Evolutionary conservation across 37 sponge, comb jelly and placozoan genomes (phyloP).

Genomic region (Theonella swinhoei): DNA sequence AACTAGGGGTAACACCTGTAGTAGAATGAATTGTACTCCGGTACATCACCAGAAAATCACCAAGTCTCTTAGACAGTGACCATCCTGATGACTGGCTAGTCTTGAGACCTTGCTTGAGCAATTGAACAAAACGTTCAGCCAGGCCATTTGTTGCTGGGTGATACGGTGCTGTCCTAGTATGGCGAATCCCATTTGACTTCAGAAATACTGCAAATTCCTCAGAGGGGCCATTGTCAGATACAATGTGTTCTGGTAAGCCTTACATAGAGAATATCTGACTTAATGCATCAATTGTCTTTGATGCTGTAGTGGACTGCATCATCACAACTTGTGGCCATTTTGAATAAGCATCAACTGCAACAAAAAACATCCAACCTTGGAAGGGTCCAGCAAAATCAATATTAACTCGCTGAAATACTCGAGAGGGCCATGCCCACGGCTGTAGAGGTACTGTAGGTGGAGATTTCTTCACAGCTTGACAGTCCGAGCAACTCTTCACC

Average conservation of each 20-base stretch:
- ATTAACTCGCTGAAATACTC: conserved; percentile 45
- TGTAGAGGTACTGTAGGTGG: conserved; percentile 42
- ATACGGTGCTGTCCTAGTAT: conserved; percentile 51
- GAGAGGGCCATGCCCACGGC: conserved; percentile 61
- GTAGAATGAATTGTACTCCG: conserved; percentile 41
- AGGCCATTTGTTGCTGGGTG: conserved; percentile 51
- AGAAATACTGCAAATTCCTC: conserved; percentile 48
- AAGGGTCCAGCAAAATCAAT: conserved; percentile 72
- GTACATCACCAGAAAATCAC: conserved; percentile 37
- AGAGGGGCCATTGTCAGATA: conserved; percentile 55
- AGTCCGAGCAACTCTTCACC: conserved; percentile 31
- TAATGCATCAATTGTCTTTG: conserved; percentile 39
- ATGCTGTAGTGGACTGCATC: conserved; percentile 40
- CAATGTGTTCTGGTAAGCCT: conserved; percentile 48
- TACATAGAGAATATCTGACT: conserved; percentile 31
- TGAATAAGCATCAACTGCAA: neutral
- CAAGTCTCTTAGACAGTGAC: conserved; percentile 2
- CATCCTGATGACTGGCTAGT: neutral
- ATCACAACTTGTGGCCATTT: conserved; percentile 63
- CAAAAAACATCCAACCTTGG: conserved; percentile 33
- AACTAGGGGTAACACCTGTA: conserved; percentile 37
- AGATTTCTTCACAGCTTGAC: conserved; percentile 16
- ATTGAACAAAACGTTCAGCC: conserved; percentile 44
- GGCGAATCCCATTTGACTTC: conserved; percentile 46
- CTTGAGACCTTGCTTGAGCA: conserved; percentile 32